Base-by-base conservation (phyloP, 2,797 vertebrate genomes). In the Vipera ursinii region DNA sequence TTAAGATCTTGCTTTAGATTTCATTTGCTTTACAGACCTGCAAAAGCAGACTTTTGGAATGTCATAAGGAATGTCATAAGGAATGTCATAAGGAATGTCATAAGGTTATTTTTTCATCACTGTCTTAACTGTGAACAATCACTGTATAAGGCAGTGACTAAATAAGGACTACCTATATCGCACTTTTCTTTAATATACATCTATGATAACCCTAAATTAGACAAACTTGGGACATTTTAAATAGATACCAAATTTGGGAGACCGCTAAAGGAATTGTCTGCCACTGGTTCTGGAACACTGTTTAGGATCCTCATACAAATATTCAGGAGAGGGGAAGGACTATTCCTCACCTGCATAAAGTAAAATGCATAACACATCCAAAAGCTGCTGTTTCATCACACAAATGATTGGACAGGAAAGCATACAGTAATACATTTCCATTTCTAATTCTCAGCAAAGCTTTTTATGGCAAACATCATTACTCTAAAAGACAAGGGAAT, bases 401-500 rank as follows among this genome's bases (percentile, higher is more conserved):
- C 32, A 93, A 85, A 89, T 82, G 38, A 59, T 91, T 93, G 88
- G 91, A 85, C 91, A 86, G 0, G 0, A 0, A 0, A 88, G 13
- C 56, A 2, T 89, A 2, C 61, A 90, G 44, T 78, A 78, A 86
- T 93, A 87, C 32, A 28, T 94, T 86, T 55, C 55, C 89, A 59
- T 15, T 51, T 55, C 9, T 0, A 93, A 56, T 61, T 90, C 82
- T 92, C 48, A 90, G 15, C n/a, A 55, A 89, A 87, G 87, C 28
- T 87, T 89, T 1, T 90, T 60, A 89, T 93, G 91, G 22, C 26
- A 87, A 89, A 60, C 55, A 89, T 89, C 0, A 0, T 69, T 60
- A 91, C 51, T 91, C 57, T 63, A 93, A 86, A 90, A 90, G 38
- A 59, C 78, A 92, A 82, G 91, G 91, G n/a, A 86, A 51, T 53